Evolutionary conservation across 2,797 vertebrate genomes (phyloP).

Genomic region (Malurus splendens): DNA sequence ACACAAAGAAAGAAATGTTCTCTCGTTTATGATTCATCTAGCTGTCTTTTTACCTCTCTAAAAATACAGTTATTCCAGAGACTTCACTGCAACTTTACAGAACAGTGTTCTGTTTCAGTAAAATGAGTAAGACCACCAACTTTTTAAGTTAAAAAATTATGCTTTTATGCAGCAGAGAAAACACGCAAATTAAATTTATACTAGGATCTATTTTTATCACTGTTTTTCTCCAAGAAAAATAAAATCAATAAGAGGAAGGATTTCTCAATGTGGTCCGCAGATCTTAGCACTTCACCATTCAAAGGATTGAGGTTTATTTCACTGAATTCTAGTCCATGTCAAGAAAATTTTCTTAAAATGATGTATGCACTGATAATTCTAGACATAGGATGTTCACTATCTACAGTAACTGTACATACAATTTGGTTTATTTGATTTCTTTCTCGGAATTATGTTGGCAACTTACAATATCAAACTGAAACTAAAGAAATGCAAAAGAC

Average conservation of each 20-base stretch:
- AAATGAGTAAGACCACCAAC: background rate
- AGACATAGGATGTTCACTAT: background rate
- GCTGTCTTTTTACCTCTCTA: background rate
- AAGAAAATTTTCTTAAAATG: background rate
- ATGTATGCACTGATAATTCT: background rate
- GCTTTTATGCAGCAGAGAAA: background rate
- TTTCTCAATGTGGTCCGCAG: background rate
- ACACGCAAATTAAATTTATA: background rate
- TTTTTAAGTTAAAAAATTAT: background rate
- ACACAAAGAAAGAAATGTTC: background rate
- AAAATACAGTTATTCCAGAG: background rate
- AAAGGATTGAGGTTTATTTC: background rate
- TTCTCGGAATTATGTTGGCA: background rate
- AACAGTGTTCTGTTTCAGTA: background rate
- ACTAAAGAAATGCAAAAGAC: background rate
- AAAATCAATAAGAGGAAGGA: background rate
- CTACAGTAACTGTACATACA: background rate
- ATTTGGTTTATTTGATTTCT: background rate
- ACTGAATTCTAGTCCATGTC: background rate
- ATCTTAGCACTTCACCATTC: background rate
- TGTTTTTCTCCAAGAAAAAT: slow-evolving; percentile 10
- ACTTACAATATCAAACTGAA: background rate
- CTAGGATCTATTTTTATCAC: background rate
- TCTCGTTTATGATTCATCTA: background rate
- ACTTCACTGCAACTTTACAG: background rate